Conservation (phyloP, 2,797 vertebrate species). For the Premnoplex brunnescens region DNA sequence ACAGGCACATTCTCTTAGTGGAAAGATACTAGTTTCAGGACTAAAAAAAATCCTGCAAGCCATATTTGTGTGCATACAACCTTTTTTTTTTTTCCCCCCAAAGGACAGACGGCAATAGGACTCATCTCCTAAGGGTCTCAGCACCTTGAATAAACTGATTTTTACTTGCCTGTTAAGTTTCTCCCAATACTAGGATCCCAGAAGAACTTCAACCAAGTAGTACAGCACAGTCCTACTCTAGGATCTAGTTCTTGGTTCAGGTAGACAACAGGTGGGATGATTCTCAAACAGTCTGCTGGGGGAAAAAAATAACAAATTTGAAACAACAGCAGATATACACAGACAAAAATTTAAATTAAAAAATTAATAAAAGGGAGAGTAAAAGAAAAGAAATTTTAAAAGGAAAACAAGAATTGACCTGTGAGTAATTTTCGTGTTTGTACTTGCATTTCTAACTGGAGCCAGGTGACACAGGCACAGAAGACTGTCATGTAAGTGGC, state of each 20-base stretch:
- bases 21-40: neutral
- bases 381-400: neutral
- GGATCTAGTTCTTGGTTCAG: neutral
- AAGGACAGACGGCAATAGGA: neutral
- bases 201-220: neutral
- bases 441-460: neutral
- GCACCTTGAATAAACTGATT: neutral
- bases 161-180: neutral
- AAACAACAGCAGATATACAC: neutral
- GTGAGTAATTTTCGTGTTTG: neutral
- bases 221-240: neutral
- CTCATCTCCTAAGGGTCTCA: neutral
- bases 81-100: neutral
- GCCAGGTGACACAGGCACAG: neutral
- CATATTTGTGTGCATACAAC: neutral
- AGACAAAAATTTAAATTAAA: neutral
- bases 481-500: neutral
- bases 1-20: neutral
- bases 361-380: too few species aligned
- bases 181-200: neutral
- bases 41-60: neutral
- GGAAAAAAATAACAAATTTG: neutral
- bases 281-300: neutral
- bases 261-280: neutral
- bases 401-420: neutral